Evolutionary conservation across 2,888 invertebrate species (phyloP).

Genomic region (Agonopterix heracliana): DNA sequence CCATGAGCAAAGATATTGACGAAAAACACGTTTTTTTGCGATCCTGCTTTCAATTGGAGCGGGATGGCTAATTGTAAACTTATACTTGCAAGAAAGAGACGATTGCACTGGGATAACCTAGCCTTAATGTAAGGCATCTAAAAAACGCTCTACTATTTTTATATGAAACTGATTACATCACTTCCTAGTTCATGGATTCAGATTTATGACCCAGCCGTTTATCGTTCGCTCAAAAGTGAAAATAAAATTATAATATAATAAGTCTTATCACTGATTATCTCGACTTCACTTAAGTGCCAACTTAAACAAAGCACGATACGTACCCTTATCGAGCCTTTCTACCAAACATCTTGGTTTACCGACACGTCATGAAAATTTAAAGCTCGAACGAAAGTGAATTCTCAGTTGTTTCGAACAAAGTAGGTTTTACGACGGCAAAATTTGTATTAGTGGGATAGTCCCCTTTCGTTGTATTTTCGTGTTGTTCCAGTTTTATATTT

Average conservation of each 20-base stretch:
- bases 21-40: too few species aligned
- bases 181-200: not conserved
- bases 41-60: too few species aligned
- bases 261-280: conserved; percentile 20
- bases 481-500: conserved; percentile 19
- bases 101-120: too few species aligned
- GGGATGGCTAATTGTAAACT: too few species aligned
- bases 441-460: conserved; percentile 8
- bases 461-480: conserved; percentile 9
- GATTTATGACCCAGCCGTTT: not conserved
- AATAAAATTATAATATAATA: conserved; percentile 15
- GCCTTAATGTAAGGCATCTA: too few species aligned
- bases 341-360: conserved; percentile 22
- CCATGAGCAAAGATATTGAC: too few species aligned
- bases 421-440: not conserved
- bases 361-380: conserved; percentile 13
- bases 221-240: conserved; percentile 6
- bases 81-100: too few species aligned
- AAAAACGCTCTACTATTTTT: not conserved
- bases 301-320: conserved; percentile 24
- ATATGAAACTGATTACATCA: not conserved
- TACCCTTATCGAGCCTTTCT: conserved; percentile 20
- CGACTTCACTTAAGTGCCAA: conserved; percentile 23
- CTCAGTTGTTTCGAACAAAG: conserved; percentile 2
- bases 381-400: conserved; percentile 10